Evolutionary conservation across 2,113 vertebrate species (phyloP).

Genomic region (Ursus arctos): DNA sequence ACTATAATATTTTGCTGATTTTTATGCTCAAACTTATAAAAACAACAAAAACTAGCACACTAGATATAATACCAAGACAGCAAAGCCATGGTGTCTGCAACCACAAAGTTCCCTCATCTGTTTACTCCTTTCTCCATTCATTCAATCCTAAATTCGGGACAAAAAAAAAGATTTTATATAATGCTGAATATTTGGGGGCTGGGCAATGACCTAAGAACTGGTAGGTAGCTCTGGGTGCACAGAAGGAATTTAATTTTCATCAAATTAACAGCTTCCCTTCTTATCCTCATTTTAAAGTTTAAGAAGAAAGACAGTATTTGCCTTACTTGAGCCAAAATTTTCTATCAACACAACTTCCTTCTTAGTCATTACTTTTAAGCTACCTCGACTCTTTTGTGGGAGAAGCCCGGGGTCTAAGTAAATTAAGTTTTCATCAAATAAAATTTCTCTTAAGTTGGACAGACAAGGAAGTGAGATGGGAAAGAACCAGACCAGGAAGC

Average conservation of each 20-base stretch:
- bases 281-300: background rate
- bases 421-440: background rate
- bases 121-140: background rate
- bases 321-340: slow-evolving; percentile 8
- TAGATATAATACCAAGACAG: background rate
- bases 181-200: background rate
- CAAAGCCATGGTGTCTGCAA: background rate
- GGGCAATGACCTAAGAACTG: background rate
- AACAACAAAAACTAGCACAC: background rate
- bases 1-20: background rate
- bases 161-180: background rate
- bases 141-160: background rate
- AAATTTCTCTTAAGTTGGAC: background rate
- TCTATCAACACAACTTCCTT: background rate
- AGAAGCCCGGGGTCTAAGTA: background rate
- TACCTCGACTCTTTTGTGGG: background rate
- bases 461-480: background rate
- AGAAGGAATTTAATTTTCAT: background rate
- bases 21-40: background rate
- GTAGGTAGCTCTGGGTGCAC: background rate
- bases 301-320: background rate
- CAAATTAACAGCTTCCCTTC: background rate
- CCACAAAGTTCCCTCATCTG: background rate
- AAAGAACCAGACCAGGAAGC: background rate
- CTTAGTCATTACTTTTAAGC: background rate